These are phyloP conservation scores for Ameiurus melas DNA, from an alignment of 2,113 vertebrate species.

Conservation along the genomic window DNA sequence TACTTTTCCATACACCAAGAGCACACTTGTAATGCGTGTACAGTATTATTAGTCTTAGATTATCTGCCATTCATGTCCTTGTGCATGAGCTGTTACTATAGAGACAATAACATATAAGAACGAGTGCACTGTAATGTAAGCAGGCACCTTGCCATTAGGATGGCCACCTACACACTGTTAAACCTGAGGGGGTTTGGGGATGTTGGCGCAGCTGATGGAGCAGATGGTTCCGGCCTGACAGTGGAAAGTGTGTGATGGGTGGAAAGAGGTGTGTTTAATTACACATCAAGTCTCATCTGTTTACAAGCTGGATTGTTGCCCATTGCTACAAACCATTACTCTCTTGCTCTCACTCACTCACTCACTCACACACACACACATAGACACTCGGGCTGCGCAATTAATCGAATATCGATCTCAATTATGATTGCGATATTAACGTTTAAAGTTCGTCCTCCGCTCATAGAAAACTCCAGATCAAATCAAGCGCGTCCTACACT, in stretches of 20 bases:
- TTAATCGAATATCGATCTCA: too few species aligned
- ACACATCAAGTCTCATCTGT: slow-evolving; percentile 26
- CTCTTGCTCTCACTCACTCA: too few species aligned
- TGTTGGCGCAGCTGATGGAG: slow-evolving; percentile 32
- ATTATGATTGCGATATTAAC: too few species aligned
- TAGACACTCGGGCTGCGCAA: too few species aligned
- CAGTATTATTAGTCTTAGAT: background rate
- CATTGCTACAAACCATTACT: slow-evolving; percentile 5
- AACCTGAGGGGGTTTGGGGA: background rate
- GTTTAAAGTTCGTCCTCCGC: too few species aligned
- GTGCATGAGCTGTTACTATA: background rate
- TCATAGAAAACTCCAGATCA: too few species aligned
- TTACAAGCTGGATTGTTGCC: slow-evolving; percentile 1
- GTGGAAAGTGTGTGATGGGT: slow-evolving; percentile 35
- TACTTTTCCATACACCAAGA: background rate
- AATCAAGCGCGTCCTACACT: too few species aligned
- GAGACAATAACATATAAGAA: background rate
- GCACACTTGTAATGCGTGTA: background rate
- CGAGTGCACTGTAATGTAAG: background rate
- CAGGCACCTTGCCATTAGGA: background rate
- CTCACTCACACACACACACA: background rate
- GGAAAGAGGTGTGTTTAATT: slow-evolving; percentile 47
- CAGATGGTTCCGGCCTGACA: slow-evolving; percentile 30
- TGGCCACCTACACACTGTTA: background rate
- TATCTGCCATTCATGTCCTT: background rate